phyloP scores from a whole-genome alignment of 2,113 vertebrate genomes.

The Thunnus thynnus region DNA sequence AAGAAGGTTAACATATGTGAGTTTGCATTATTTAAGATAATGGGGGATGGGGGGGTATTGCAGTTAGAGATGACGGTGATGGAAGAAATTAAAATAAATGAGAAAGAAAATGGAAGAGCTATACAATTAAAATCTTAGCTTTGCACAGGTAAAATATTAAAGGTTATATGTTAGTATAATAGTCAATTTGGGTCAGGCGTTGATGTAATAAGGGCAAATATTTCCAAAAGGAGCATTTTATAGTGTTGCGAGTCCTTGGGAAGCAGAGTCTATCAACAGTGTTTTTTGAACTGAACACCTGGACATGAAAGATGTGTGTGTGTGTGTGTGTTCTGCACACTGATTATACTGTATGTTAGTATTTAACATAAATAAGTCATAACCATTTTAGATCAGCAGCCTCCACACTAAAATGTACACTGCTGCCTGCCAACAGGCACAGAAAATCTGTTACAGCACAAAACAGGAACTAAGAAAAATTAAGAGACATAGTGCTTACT shows the following conservation, averaged over 20 bases:
- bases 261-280: too few relatives aligned
- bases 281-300: too few relatives aligned
- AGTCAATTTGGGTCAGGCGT: too few relatives aligned
- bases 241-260: too few relatives aligned
- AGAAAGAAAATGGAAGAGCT: not conserved
- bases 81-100: not conserved
- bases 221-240: too few relatives aligned
- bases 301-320: not conserved
- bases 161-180: not conserved
- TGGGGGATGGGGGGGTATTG: not conserved
- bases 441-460: too few relatives aligned
- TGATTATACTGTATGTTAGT: not conserved
- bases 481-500: too few relatives aligned
- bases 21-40: conserved; percentile 25
- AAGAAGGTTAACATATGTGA: conserved; percentile 8
- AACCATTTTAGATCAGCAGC: not conserved
- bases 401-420: not conserved
- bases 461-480: too few relatives aligned
- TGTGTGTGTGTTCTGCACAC: not conserved
- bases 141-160: not conserved
- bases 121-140: not conserved
- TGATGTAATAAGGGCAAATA: too few relatives aligned
- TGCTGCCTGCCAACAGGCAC: too few relatives aligned
- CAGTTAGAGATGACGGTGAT: not conserved
- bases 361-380: conserved; percentile 2